Evolutionary conservation across 2,113 vertebrate genomes (phyloP).

Genomic region (Phylloscopus trochilus): DNA sequence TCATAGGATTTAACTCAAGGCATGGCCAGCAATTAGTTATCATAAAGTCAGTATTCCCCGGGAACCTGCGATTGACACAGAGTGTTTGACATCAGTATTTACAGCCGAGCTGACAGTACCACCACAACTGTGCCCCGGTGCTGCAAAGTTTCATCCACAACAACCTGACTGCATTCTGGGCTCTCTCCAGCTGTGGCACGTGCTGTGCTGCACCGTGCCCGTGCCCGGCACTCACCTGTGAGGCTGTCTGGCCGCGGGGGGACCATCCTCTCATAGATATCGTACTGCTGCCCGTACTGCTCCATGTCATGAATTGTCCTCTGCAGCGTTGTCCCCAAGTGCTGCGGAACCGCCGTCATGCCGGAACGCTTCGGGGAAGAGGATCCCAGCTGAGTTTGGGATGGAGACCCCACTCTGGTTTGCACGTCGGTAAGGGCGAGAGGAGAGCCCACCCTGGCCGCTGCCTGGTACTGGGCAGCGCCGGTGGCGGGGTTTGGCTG

Average conservation of each 20-base stretch:
- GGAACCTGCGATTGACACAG: not conserved
- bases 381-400: slow-evolving; percentile 81
- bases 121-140: accelerated
- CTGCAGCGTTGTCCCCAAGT: slow-evolving; percentile 86
- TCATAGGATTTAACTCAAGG: not conserved
- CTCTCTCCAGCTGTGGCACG: not conserved
- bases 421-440: slow-evolving; percentile 78
- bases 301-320: slow-evolving; percentile 81
- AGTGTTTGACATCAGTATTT: not conserved
- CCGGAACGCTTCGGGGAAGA: slow-evolving; percentile 85
- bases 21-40: not conserved
- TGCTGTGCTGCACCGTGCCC: not conserved
- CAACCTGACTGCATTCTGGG: accelerated
- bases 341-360: slow-evolving; percentile 92
- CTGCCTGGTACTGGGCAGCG: slow-evolving; percentile 78
- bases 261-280: slow-evolving; percentile 92
- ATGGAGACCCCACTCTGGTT: slow-evolving; percentile 69
- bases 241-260: slow-evolving; percentile 91
- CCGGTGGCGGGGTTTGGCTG: slow-evolving; percentile 73
- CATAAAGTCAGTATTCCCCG: not conserved
- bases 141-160: accelerated
- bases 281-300: slow-evolving; percentile 85
- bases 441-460: slow-evolving; percentile 82
- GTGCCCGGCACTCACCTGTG: slow-evolving; percentile 78
- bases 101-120: not conserved